phyloP scores from a whole-genome alignment of 1,140 invertebrate genomes.

The Trachelipus rathkii region DNA sequence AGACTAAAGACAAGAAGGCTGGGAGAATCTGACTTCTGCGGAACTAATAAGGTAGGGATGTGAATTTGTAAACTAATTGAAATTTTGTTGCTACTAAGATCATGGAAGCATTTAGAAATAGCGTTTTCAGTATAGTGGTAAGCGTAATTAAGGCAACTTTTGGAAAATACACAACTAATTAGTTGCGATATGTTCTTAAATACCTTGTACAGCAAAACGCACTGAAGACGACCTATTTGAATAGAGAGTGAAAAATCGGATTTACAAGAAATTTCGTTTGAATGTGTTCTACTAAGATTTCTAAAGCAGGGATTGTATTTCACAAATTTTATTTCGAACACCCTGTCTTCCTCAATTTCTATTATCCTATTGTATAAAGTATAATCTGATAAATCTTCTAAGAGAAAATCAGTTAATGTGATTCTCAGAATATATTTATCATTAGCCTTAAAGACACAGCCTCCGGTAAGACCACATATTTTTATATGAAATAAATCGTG shows the following conservation, averaged over 20 bases:
- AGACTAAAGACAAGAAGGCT: constrained; percentile 73
- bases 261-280: constrained; percentile 47
- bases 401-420: constrained; percentile 61
- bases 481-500: constrained; percentile 65
- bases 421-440: constrained; percentile 69
- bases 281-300: constrained; percentile 49
- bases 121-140: too few relatives aligned
- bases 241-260: constrained; percentile 66
- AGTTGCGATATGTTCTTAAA: constrained; percentile 49
- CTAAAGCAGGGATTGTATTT: constrained; percentile 57
- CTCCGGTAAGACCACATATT: constrained; percentile 44
- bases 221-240: constrained; percentile 65
- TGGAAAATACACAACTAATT: constrained; percentile 37
- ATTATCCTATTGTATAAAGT: constrained; percentile 75
- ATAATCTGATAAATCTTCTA: constrained; percentile 68
- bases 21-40: constrained; percentile 72
- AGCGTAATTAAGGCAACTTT: neutral
- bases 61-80: constrained; percentile 68
- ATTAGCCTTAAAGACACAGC: constrained; percentile 70
- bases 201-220: constrained; percentile 66
- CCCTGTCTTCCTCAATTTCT: constrained; percentile 69
- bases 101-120: too few relatives aligned
- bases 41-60: constrained; percentile 69
- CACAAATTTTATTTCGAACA: constrained; percentile 71
- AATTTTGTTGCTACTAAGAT: constrained; percentile 57